Percentiles rank a stretch among this genome's conserved stretches.
These are phyloP conservation scores for Amphilophus citrinellus DNA, from an alignment of 2,113 vertebrate species.

Conservation along the genomic window DNA sequence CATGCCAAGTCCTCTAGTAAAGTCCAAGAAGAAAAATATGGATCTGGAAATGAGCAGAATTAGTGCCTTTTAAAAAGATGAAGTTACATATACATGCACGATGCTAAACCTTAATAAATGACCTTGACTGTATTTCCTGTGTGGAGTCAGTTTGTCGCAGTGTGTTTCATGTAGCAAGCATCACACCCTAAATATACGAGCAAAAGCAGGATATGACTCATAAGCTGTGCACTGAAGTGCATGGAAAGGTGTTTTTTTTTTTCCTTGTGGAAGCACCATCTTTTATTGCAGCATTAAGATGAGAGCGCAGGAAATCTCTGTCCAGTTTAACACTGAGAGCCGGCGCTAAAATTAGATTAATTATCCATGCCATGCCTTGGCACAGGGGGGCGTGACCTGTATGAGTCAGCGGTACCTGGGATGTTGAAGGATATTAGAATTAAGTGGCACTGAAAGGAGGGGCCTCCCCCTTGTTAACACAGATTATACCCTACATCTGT, in stretches of 20 bases:
- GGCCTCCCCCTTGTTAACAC: conserved; percentile 51
- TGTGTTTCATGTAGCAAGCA: background rate
- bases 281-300: background rate
- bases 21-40: too few species aligned
- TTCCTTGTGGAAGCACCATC: background rate
- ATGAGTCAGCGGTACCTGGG: conserved; percentile 47
- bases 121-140: background rate
- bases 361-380: conserved; percentile 48
- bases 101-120: background rate
- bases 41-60: too few species aligned
- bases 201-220: conserved; percentile 32
- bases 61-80: background rate
- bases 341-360: conserved; percentile 66
- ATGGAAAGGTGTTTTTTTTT: background rate
- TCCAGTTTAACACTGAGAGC: conserved; percentile 11
- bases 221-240: background rate
- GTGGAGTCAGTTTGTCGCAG: background rate
- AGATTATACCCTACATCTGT: conserved; percentile 48
- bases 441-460: conserved; percentile 57
- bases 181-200: background rate
- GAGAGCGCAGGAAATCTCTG: conserved; percentile 27
- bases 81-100: background rate
- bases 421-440: conserved; percentile 61
- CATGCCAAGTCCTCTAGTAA: too few species aligned
- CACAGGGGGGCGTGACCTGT: conserved; percentile 41